phyloP scores from a whole-genome alignment of 2,113 vertebrate species.

The Plestiodon gilberti region DNA sequence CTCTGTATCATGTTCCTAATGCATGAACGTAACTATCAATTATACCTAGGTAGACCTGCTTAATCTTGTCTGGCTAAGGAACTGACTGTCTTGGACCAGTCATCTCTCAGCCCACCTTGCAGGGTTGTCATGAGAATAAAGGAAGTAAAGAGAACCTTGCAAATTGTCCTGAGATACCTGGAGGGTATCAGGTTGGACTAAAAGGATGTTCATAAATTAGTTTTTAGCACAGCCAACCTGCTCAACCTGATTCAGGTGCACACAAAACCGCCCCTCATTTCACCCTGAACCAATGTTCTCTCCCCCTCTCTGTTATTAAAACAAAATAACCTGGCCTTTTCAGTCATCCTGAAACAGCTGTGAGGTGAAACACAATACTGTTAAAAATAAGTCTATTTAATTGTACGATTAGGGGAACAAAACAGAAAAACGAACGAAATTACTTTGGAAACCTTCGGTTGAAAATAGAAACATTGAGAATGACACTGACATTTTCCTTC shows the following conservation, averaged over 20 bases:
- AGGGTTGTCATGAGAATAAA: neutral
- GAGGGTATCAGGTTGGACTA: no score
- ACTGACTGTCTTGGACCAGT: neutral
- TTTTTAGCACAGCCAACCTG: no score
- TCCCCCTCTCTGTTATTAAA: no score
- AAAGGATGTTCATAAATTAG: no score
- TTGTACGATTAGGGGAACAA: neutral
- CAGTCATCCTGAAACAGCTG: neutral
- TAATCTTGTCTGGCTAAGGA: no score
- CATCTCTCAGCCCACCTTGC: neutral
- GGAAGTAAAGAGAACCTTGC: neutral
- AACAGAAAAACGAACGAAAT: no score
- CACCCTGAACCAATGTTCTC: neutral
- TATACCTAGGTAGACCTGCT: no score
- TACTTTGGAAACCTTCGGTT: neutral
- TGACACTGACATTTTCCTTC: neutral
- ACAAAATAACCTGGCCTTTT: neutral
- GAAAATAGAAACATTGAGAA: neutral
- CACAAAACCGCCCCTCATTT: neutral
- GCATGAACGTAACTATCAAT: no score
- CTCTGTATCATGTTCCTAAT: no score
- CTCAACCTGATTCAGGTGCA: neutral
- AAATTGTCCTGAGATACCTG: no score
- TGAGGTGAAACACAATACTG: neutral
- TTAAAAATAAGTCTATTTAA: neutral